A percentile compares a stretch with the other conserved stretches of the same genome.
Conservation (phyloP, 2,888 invertebrate species). For the Chymomyza procnemis region DNA sequence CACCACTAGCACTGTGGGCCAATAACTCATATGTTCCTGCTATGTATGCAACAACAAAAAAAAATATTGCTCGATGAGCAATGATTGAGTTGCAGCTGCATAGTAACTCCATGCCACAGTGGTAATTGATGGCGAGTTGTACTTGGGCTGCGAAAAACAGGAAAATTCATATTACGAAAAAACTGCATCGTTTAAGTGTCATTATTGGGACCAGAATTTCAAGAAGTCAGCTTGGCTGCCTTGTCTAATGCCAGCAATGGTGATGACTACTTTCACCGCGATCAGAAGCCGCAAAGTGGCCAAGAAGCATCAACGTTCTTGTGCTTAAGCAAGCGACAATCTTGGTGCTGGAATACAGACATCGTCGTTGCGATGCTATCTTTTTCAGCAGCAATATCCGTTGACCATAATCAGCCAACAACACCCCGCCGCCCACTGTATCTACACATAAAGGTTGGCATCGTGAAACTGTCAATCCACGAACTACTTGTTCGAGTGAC, state of each 20-base stretch:
- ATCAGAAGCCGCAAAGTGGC: constrained; percentile 28
- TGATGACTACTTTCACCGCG: constrained; percentile 64
- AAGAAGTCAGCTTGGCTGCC: constrained; percentile 52
- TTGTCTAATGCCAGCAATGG: constrained; percentile 43
- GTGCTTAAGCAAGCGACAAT: constrained; percentile 34
- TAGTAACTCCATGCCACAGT: constrained; percentile 43
- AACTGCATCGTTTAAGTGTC: constrained; percentile 71
- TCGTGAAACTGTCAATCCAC: constrained; percentile 2
- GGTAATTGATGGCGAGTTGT: constrained; percentile 60
- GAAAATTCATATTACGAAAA: constrained; percentile 70
- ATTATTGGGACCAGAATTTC: constrained; percentile 70
- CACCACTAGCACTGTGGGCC: constrained; percentile 36
- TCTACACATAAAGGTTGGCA: neutral
- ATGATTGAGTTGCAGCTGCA: constrained; percentile 68
- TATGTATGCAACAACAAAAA: constrained; percentile 40
- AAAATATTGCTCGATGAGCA: constrained; percentile 38
- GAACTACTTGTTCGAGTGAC: constrained; percentile 44
- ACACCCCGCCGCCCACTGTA: constrained; percentile 49
- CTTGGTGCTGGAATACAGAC: constrained; percentile 47
- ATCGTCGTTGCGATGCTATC: constrained; percentile 56
- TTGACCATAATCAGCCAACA: constrained; percentile 58
- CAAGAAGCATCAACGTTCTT: constrained; percentile 56
- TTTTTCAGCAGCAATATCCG: constrained; percentile 50
- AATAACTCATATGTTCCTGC: constrained; percentile 49
- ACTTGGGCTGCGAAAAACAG: constrained; percentile 48